Evolutionary conservation across 2,888 invertebrate genomes (phyloP).

Genomic region (Lasioglossum marginatum): DNA sequence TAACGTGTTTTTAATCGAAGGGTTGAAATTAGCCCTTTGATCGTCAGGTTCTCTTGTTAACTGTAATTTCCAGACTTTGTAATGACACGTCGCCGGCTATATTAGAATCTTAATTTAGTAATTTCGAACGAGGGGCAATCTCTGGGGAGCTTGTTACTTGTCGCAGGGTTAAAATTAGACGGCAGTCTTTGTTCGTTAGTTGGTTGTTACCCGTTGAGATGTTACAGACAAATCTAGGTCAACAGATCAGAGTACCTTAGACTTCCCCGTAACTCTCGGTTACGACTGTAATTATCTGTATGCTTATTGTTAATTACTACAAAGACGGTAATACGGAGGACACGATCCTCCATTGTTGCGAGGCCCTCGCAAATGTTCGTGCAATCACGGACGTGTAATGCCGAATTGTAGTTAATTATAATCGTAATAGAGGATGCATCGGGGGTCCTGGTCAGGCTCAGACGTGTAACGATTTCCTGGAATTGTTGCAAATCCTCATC

Average conservation of each 20-base stretch:
- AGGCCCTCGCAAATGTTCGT: background rate
- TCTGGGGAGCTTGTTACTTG: background rate
- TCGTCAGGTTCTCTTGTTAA: background rate
- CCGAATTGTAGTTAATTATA: conserved; percentile 40
- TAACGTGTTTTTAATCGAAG: background rate
- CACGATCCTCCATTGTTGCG: conserved; percentile 14
- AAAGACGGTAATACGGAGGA: conserved; percentile 29
- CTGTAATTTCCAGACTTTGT: background rate
- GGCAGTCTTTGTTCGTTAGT: background rate
- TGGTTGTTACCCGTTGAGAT: background rate
- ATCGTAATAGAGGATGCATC: background rate
- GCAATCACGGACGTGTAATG: conserved; percentile 26
- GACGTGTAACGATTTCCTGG: conserved; percentile 5
- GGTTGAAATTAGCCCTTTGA: background rate
- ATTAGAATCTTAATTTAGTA: background rate
- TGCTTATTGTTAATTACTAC: conserved; percentile 51
- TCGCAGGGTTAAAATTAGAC: background rate
- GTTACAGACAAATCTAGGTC: background rate
- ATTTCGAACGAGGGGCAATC: background rate
- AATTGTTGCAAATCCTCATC: background rate
- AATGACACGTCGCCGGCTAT: background rate
- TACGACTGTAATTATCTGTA: conserved; percentile 32
- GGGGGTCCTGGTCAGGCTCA: background rate
- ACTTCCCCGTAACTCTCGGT: background rate
- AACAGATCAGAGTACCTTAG: background rate